Base-by-base conservation (phyloP, 2,113 vertebrate species). In the Gallinago media region DNA sequence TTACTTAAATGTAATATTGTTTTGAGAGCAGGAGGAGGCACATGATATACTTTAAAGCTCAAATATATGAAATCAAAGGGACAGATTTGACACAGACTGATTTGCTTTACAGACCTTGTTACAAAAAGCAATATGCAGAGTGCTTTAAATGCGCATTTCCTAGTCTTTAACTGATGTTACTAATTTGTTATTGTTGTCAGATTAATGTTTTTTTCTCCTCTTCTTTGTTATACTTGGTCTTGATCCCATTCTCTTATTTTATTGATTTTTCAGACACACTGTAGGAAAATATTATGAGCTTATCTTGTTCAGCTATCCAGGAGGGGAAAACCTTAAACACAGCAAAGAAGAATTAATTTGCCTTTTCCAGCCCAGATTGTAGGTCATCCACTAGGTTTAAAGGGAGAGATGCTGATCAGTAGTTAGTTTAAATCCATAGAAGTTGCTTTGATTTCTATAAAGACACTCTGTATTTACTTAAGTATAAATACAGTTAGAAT, bases 181-280 rank as follows among this genome's bases (percentile, higher is more conserved):
- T 73, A 58, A 80, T 95, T 94, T 90, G 47, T 36, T 87, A 36
- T 66, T 95, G 34, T 77, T 95, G 68, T 94, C 76, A 72, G 12
- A 63, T 29, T 81, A 34, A 59, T 92, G 10, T 12, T 5, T 66
- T 67, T 44, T 90, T 82, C 91, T 1, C 17, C 34, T 71, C 27
- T 83, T 85, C 63, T 81, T 91, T 92, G 65, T 61, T 95, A 26
- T 76, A 15, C 54, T 54, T 92, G 82, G 26, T 81, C 73, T 89
- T 89, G 62, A 94, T 88, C 71, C 32, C 83, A 34, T 93, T 96
- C 74, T 94, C 49, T 94, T 92, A 88, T 54, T 82, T 40, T 91
- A 70, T 88, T 73, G 67, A 88, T 95, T 95, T 97, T 96, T 72
- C 68, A 94, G 91, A 21, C 84, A 66, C 71, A 61, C 26, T 50